Base-by-base conservation (phyloP, 2,797 vertebrate genomes). In the Onychomys arenicola region DNA sequence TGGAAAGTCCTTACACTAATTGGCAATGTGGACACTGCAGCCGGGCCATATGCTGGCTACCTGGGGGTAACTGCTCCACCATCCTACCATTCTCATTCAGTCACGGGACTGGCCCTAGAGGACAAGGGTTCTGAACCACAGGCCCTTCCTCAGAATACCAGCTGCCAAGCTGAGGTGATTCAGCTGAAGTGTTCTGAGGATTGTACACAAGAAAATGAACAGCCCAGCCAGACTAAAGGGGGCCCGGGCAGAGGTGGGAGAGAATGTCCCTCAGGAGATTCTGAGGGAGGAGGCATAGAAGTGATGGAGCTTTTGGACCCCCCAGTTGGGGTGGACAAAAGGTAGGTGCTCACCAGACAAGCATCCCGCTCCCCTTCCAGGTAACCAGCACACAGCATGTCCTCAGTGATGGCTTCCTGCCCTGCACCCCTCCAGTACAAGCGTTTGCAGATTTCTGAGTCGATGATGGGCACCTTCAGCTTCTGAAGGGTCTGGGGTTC, bases 341-440 rank as follows among this genome's bases (percentile, higher is more conserved):
- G 1, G 6, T 8, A 67, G 69, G 27, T 10, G 12, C 98, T 98
- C 92, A 98, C 98, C 97, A 97, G 96, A 34, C 98, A 98, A 46
- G 98, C 97, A 10, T 98, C 98, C 0, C 95, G 93, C 90, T 90
- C 3, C 25, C 98, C 98, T 85, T 98, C 97, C 91, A 97, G 86
- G 93, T 98, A 98, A 61, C 98, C 98, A 0, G 98, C 98, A 0
- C 98, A 98, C 81, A 98, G 73, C 98, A 98, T 98, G 85, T 98
- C 98, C 37, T 97, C 78, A 0, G 97, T 95, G 78, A 98, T 96
- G 93, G 95, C 76, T 0, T 67, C 93, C 90, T 97, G 97, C 0
- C 96, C 96, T 0, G 83, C 96, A 2, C 96, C 97, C 4, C 55
- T 59, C 97, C 97, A 96, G 88, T 98, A 98, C 29, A 98, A 89